Evolutionary conservation across 2,113 vertebrate species (phyloP).

Genomic region (Stigmatopora argus): DNA sequence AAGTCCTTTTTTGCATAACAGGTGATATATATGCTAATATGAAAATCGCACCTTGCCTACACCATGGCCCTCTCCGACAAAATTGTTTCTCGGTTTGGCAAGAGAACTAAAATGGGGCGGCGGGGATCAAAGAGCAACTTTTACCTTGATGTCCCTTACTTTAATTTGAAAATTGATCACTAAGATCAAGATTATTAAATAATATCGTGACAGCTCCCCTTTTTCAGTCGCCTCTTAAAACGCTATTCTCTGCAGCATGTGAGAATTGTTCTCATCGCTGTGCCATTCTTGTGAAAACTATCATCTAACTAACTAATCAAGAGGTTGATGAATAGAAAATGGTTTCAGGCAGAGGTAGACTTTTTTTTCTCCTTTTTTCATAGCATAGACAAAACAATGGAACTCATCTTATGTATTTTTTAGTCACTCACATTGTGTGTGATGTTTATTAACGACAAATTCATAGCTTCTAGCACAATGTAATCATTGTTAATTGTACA

Average conservation of each 20-base stretch:
- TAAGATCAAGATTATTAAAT: slow-evolving; percentile 22
- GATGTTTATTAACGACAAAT: background rate
- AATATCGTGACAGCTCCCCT: slow-evolving; percentile 43
- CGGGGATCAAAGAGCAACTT: slow-evolving; percentile 27
- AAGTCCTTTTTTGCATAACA: slow-evolving; percentile 51
- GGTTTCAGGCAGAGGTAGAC: background rate
- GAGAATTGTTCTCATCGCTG: slow-evolving; percentile 12
- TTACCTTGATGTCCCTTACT: slow-evolving; percentile 46
- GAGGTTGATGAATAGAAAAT: slow-evolving; percentile 8
- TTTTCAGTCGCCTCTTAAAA: slow-evolving; percentile 29
- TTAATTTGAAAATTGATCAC: slow-evolving; percentile 34
- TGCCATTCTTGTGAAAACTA: slow-evolving; percentile 20
- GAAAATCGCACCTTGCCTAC: slow-evolving; percentile 42
- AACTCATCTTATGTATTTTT: background rate
- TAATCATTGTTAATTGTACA: background rate
- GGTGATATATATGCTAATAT: slow-evolving; percentile 70
- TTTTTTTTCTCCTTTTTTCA: background rate
- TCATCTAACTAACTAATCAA: slow-evolving; percentile 17
- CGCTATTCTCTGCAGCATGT: slow-evolving; percentile 13
- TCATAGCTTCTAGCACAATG: background rate
- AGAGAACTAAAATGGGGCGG: slow-evolving; percentile 21
- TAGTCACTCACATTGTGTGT: background rate
- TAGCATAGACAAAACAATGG: background rate
- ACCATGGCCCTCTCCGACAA: slow-evolving; percentile 35
- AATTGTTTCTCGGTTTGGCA: slow-evolving; percentile 56